Base-by-base conservation (phyloP, 2,888 invertebrate genomes). In the Mechanitis messenoides region DNA sequence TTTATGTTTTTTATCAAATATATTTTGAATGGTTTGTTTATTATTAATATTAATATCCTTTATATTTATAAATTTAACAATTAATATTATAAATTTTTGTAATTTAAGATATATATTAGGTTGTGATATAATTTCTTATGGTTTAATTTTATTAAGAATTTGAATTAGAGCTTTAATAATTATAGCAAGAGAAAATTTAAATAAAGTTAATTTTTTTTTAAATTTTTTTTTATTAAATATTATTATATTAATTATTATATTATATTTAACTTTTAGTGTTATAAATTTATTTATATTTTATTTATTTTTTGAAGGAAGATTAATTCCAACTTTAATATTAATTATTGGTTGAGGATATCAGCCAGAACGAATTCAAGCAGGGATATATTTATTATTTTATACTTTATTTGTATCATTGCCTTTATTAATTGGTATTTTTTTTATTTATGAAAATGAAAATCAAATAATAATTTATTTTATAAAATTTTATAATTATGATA, bases 301-400 rank as follows among this genome's bases (percentile, higher is more conserved):
- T 92, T 85, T 94, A 80, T 92, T 92, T 91, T 94, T 94, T 93
- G 93, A 94, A 63, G 80, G 88, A 2, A 92, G 92, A 3, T 87
- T 94, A 82, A 92, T 94, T 85, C 93, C 93, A 20, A 92, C 92
- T 28, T 90, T 93, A 80, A 76, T 93, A 73, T 90, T 94, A 81
- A 92, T 94, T 92, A 78, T 94, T 72, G 92, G 92, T 0, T 94
- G 93, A 57, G 94, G 94, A 0, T 92, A 92, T 85, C 93, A 94
- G 71, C 92, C 92, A 69, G 94, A 94, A 68, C 94, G 94, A 0
- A 79, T 94, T 76, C 91, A 92, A 69, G 93, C 94, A 1, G 91
- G 92, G 0, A 74, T 92, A 72, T 93, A 93, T 91, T 87, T 94
- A 83, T 87, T 94, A 78, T 91, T 94, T 90, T 94, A 94, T 90